Base-by-base conservation (phyloP, 1,140 invertebrate species). In the Leptonema lineaticorne region DNA sequence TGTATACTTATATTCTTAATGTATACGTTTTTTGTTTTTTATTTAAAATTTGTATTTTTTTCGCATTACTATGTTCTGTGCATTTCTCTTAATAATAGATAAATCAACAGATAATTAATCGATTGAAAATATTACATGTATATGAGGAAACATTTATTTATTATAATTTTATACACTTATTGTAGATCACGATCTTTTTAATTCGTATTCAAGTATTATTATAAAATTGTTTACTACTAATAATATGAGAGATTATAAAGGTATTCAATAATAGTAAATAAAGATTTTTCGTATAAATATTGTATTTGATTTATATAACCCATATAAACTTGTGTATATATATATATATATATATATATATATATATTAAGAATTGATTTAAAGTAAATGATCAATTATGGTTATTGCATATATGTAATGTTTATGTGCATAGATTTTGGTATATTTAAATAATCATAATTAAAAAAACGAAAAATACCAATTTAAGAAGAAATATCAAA, bases 221-320 rank as follows among this genome's bases (percentile, higher is more conserved):
- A 63, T 71, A 68, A 56, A 27, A 68, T 71, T 71, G 68, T 63
- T 71, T 68, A 71, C 66, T 45, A 62, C 67, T 72, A 72, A 69
- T 69, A 65, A 71, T 60, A 27, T 71, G 68, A 71, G 65, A 67
- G 53, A 64, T 68, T 67, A 68, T 69, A 63, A 64, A 67, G 45
- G 62, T 69, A 69, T 69, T 68, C 68, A 67, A 66, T 69, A 71
- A 68, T 71, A 71, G 66, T 46, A 68, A 68, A 70, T 68, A 71
- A 69, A 72, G 58, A 71, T 62, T 71, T 71, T 71, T 71, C 69
- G 48, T 70, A 70, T 58, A 45, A 29, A 45, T 18, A 33, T n/a
- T 33, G 33, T 2, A 5, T 62, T 33, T 62, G 33, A 37, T 62
- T 57, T 57, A 57, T 48, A 8, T 20, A 8, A 16, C 14, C n/a